Evolutionary conservation across 1,140 invertebrate genomes (phyloP).

Genomic region (Ceratina japonica): DNA sequence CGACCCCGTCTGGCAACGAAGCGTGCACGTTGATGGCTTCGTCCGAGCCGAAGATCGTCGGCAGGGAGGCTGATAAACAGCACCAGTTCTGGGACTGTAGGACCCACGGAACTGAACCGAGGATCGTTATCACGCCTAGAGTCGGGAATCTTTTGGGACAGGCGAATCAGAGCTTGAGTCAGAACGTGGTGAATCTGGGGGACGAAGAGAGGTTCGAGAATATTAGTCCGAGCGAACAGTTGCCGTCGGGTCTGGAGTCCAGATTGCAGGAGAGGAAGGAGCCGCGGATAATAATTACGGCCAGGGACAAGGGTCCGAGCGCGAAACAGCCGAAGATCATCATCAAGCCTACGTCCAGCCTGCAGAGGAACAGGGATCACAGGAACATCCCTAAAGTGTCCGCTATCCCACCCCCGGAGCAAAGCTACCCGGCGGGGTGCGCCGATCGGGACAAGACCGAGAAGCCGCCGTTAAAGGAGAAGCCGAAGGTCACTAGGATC

Average conservation of each 20-base stretch:
- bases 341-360: slow-evolving; percentile 77
- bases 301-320: slow-evolving; percentile 42
- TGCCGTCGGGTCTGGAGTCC: neutral
- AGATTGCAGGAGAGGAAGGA: slow-evolving; percentile 52
- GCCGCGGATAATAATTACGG: slow-evolving; percentile 63
- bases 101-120: slow-evolving; percentile 14
- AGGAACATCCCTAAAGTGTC: slow-evolving; percentile 76
- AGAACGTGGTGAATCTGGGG: slow-evolving; percentile 2
- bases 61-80: slow-evolving; percentile 9
- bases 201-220: slow-evolving; percentile 29
- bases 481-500: slow-evolving; percentile 70
- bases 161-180: slow-evolving; percentile 48
- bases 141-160: slow-evolving; percentile 59
- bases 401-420: slow-evolving; percentile 72
- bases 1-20: slow-evolving; percentile 33
- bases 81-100: slow-evolving; percentile 45
- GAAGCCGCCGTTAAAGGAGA: slow-evolving; percentile 65
- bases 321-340: slow-evolving; percentile 78
- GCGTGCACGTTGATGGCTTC: slow-evolving; percentile 20
- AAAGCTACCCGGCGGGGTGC: slow-evolving; percentile 55
- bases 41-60: slow-evolving; percentile 50
- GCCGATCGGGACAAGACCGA: slow-evolving; percentile 59
- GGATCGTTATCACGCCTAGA: slow-evolving; percentile 66
- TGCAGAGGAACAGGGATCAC: slow-evolving; percentile 68
- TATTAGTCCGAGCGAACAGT: too few species aligned